Percentiles rank a stretch among this genome's conserved stretches.
phyloP scores from a whole-genome alignment of 2,113 vertebrate genomes.

The Psammodynastes pulverulentus region DNA sequence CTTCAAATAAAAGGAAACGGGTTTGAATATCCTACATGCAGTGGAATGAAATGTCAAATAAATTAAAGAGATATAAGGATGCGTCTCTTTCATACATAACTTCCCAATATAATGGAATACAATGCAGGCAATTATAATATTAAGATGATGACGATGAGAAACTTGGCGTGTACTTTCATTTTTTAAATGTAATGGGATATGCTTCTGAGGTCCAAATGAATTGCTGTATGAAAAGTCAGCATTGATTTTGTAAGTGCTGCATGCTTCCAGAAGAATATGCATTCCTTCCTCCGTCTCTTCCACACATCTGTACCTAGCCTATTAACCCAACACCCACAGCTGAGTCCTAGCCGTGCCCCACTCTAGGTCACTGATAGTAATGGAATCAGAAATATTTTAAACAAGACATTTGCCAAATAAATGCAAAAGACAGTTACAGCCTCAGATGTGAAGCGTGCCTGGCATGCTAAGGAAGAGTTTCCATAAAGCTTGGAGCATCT shows the following conservation, averaged over 20 bases:
- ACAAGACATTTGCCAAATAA: neutral
- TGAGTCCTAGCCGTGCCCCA: neutral
- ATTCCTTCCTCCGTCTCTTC: neutral
- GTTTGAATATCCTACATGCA: conserved; percentile 11
- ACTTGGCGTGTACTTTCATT: neutral
- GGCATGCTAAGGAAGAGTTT: neutral
- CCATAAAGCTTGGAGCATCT: neutral
- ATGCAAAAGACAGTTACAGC: neutral
- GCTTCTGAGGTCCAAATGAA: neutral
- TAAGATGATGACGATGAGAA: neutral
- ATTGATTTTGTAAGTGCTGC: neutral
- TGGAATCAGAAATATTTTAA: neutral
- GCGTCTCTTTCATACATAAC: neutral
- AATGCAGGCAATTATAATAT: neutral
- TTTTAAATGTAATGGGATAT: neutral
- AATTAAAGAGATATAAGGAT: conserved; percentile 20
- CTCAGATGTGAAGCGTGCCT: neutral
- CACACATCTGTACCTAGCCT: neutral
- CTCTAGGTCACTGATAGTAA: neutral
- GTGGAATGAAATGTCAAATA: conserved; percentile 3
- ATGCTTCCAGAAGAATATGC: neutral
- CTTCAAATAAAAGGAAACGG: neutral
- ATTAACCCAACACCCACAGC: neutral
- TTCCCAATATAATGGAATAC: neutral
- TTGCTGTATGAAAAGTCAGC: neutral